Evolutionary conservation across 2,888 invertebrate species (phyloP).

Genomic region (Gryllus longicercus): DNA sequence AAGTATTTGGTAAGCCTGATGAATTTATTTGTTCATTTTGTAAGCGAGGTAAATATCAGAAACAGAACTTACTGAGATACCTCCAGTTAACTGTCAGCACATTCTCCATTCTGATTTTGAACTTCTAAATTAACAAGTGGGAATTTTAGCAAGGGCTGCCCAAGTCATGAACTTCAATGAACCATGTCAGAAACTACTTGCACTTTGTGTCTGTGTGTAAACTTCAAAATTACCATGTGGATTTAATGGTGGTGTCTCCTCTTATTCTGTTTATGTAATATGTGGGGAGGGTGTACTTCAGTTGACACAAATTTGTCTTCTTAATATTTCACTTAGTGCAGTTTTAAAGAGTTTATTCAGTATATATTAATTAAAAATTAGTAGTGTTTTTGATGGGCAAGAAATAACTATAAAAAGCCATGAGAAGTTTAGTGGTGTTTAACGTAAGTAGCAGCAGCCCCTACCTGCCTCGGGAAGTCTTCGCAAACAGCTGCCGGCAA

Average conservation of each 20-base stretch:
- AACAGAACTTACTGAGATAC: not conserved
- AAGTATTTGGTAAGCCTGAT: conserved; percentile 1
- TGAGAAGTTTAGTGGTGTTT: not conserved
- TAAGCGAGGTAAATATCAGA: too few relatives aligned
- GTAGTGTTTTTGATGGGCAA: conserved; percentile 22
- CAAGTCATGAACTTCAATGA: not conserved
- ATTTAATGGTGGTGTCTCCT: not conserved
- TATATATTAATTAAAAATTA: conserved; percentile 21
- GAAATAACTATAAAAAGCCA: conserved; percentile 11
- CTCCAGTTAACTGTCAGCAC: not conserved
- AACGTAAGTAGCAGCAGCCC: conserved; percentile 30
- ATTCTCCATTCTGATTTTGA: not conserved
- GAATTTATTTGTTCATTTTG: not conserved
- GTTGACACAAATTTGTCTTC: not conserved
- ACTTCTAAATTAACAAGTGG: not conserved
- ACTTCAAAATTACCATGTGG: not conserved
- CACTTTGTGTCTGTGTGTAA: not conserved
- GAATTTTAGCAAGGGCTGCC: conserved; percentile 10
- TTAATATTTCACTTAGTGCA: conserved; percentile 17
- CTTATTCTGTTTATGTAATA: not conserved
- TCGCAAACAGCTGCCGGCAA: conserved; percentile 17
- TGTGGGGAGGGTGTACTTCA: not conserved
- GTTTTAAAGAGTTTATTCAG: conserved; percentile 20
- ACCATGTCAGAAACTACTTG: not conserved
- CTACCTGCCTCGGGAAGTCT: conserved; percentile 24